Conservation (phyloP, 2,113 vertebrate genomes). For the Alectura lathami region DNA sequence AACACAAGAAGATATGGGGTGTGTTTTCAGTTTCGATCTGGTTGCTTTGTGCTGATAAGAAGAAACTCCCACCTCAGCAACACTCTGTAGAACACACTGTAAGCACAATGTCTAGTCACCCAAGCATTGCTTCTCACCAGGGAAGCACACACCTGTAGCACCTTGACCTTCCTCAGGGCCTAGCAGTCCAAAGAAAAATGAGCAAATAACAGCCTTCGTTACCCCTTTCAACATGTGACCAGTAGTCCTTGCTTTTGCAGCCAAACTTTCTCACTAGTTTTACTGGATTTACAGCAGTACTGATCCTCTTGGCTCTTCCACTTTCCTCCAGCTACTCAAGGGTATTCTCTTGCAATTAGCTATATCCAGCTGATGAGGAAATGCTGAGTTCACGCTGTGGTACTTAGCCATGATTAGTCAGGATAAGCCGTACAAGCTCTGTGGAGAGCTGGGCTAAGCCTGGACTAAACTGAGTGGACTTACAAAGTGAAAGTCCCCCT, state of each 20-base stretch:
- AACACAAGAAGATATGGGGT: background rate
- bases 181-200: background rate
- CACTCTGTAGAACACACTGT: background rate
- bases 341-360: background rate
- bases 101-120: background rate
- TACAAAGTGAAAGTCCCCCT: background rate
- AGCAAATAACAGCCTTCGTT: background rate
- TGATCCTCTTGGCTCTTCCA: accelerated
- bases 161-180: background rate
- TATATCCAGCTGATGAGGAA: background rate
- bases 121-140: background rate
- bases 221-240: background rate
- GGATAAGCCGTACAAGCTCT: background rate
- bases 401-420: background rate
- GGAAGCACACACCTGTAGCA: background rate
- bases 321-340: background rate
- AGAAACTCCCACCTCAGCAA: background rate
- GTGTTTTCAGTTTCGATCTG: background rate
- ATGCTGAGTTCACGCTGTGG: background rate
- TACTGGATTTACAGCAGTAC: background rate
- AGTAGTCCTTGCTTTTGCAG: background rate
- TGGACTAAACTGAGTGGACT: background rate
- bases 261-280: background rate
- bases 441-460: background rate
- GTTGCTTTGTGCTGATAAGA: background rate